These are phyloP conservation scores for Lucilia cuprina DNA, from an alignment of 1,140 invertebrate genomes.

Conservation along the genomic window DNA sequence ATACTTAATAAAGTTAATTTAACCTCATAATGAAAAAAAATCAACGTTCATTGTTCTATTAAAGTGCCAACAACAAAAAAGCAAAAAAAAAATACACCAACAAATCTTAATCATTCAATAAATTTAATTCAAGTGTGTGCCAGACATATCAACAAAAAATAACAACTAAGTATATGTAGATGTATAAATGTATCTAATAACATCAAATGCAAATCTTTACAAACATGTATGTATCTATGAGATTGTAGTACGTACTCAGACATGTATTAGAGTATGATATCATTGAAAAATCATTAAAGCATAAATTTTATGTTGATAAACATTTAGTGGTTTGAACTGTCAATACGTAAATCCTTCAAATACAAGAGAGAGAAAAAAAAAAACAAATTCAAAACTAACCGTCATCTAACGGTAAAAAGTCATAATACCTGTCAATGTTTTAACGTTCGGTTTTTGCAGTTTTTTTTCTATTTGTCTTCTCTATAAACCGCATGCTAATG, in stretches of 20 bases:
- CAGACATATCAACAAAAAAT: background rate
- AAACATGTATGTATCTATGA: background rate
- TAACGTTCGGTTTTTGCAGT: background rate
- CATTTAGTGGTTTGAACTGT: constrained; percentile 17
- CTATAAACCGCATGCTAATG: background rate
- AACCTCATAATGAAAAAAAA: background rate
- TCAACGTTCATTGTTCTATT: constrained; percentile 12
- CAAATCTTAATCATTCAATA: background rate
- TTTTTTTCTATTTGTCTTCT: background rate
- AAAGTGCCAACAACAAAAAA: background rate
- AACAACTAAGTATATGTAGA: background rate
- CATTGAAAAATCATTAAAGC: constrained; percentile 2
- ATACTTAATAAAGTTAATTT: background rate
- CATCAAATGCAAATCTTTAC: background rate
- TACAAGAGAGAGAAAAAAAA: background rate
- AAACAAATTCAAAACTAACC: background rate
- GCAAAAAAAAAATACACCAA: background rate
- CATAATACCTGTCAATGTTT: constrained; percentile 17
- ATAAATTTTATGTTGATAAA: background rate
- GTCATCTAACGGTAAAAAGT: constrained; percentile 14
- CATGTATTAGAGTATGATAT: background rate
- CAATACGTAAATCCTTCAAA: constrained; percentile 17
- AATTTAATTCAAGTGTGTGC: background rate
- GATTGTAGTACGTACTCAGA: background rate
- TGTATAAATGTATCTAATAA: background rate